phyloP scores from a whole-genome alignment of 2,113 vertebrate species.

The Semicossyphus pulcher region DNA sequence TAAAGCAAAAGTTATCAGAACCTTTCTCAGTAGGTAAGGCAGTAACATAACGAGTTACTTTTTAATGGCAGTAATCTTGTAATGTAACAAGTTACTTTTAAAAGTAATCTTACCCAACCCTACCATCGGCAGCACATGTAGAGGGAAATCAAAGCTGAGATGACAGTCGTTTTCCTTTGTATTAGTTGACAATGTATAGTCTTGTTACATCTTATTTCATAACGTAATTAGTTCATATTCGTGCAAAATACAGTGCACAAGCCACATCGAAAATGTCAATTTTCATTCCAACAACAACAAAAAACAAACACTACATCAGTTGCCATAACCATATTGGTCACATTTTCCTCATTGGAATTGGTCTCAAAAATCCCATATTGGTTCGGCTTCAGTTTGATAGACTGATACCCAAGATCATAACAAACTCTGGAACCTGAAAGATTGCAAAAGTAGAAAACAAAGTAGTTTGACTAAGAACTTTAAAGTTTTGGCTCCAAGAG shows the following conservation, averaged over 20 bases:
- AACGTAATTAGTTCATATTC: background rate
- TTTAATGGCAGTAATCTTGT: no score
- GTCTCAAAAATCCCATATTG: background rate
- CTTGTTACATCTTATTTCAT: background rate
- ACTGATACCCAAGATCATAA: background rate
- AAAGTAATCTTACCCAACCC: no score
- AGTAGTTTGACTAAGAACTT: constrained; percentile 4
- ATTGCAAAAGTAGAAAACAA: constrained; percentile 30
- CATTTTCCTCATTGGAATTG: background rate
- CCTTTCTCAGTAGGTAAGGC: no score
- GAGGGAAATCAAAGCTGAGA: no score
- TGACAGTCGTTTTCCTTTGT: no score
- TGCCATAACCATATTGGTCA: background rate
- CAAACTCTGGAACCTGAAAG: background rate
- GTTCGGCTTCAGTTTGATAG: background rate
- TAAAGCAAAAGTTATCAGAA: no score
- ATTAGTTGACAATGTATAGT: background rate
- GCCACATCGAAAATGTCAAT: background rate
- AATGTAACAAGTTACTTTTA: no score
- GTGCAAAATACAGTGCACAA: background rate
- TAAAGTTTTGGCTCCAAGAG: constrained; percentile 3
- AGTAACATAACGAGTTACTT: no score
- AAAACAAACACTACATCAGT: background rate
- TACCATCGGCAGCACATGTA: no score
- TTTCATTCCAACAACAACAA: background rate